A percentile compares a stretch with the other conserved stretches of the same genome.
Evolutionary conservation across 2,113 vertebrate genomes (phyloP).

Genomic region (Barnardius zonarius): DNA sequence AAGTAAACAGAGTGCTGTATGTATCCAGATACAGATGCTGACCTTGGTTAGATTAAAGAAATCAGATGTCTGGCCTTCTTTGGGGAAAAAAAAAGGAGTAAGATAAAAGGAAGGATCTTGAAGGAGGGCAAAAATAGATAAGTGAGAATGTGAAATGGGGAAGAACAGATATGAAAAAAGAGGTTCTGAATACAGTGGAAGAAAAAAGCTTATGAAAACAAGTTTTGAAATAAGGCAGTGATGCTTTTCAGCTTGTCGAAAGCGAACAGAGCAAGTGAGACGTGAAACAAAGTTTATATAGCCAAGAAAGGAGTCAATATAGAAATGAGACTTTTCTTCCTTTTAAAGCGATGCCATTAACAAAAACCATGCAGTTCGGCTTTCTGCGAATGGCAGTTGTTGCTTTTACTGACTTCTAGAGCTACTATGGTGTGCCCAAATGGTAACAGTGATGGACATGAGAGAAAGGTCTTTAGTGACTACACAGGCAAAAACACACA

Average conservation of each 20-base stretch:
- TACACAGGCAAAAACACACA: background rate
- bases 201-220: background rate
- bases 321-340: background rate
- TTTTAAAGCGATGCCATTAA: background rate
- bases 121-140: background rate
- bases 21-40: background rate
- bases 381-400: background rate
- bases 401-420: background rate
- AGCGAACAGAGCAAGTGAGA: background rate
- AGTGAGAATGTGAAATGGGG: background rate
- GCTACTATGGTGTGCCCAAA: background rate
- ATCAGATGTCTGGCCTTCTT: background rate
- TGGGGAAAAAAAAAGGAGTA: background rate
- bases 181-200: background rate
- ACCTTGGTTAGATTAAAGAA: background rate
- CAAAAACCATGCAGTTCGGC: background rate
- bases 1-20: background rate
- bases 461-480: background rate
- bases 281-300: background rate
- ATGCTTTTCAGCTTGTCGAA: slow-evolving; percentile 3
- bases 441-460: background rate
- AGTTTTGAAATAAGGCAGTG: slow-evolving; percentile 29
- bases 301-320: background rate
- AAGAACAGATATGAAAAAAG: background rate
- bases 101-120: slow-evolving; percentile 15